Evolutionary conservation across 2,113 vertebrate genomes (phyloP).

Genomic region (Pteropus alecto): DNA sequence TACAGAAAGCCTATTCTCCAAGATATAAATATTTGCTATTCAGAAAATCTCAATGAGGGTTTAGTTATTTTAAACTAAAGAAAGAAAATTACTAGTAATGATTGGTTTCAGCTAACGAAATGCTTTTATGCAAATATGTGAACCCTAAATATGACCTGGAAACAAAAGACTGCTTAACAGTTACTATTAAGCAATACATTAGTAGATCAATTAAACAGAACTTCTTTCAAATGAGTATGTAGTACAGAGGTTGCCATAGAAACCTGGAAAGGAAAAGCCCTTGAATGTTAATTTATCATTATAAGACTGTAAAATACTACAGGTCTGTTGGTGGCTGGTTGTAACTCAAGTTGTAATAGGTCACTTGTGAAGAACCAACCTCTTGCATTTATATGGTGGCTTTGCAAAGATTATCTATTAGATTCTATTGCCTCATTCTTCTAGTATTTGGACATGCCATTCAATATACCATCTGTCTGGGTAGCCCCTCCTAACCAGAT

Average conservation of each 20-base stretch:
- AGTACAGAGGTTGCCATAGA: slow-evolving; percentile 84
- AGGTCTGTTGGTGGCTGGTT: slow-evolving; percentile 24
- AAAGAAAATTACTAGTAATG: slow-evolving; percentile 97
- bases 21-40: slow-evolving; percentile 97
- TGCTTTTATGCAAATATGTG: slow-evolving; percentile 99
- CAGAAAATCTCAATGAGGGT: slow-evolving; percentile 91
- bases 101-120: slow-evolving; percentile 96
- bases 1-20: slow-evolving; percentile 91
- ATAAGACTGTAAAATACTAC: slow-evolving; percentile 75
- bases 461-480: not conserved
- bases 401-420: slow-evolving; percentile 2
- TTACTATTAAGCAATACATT: slow-evolving; percentile 98
- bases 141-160: slow-evolving; percentile 98
- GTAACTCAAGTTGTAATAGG: slow-evolving; percentile 48
- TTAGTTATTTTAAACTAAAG: slow-evolving; percentile 95
- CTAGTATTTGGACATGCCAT: not conserved
- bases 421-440: not conserved
- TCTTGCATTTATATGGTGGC: not conserved
- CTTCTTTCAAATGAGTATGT: slow-evolving; percentile 87
- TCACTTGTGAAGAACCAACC: slow-evolving; percentile 3
- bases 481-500: not conserved
- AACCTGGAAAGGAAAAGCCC: slow-evolving; percentile 80
- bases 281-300: slow-evolving; percentile 77
- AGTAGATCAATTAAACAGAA: slow-evolving; percentile 99
- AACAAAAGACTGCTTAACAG: slow-evolving; percentile 98